These are phyloP conservation scores for Atrina japonica DNA, from an alignment of 2,888 invertebrate species.

Conservation along the genomic window DNA sequence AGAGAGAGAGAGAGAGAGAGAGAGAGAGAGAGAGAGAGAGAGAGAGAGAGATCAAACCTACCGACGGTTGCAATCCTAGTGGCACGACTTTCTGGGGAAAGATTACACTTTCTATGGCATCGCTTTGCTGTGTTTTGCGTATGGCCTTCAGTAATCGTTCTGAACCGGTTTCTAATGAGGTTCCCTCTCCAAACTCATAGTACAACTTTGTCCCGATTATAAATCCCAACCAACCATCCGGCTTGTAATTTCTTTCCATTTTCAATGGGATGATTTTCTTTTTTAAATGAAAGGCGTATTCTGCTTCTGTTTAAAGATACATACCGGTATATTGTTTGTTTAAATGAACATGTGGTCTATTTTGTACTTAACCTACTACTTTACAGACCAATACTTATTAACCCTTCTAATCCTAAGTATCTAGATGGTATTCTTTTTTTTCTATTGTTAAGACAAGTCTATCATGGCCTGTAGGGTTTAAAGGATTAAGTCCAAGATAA, in stretches of 20 bases:
- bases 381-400: no score
- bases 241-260: conserved; percentile 46
- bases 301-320: conserved; percentile 49
- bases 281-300: conserved; percentile 50
- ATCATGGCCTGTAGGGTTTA: no score
- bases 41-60: no score
- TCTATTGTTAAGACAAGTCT: no score
- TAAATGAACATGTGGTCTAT: no score
- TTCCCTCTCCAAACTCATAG: conserved; percentile 51
- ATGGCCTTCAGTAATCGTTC: conserved; percentile 38
- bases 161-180: conserved; percentile 41
- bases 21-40: no score
- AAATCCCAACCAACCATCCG: conserved; percentile 57
- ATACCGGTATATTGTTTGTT: background rate
- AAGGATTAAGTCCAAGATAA: no score
- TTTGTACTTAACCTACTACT: no score
- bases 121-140: background rate
- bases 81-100: conserved; percentile 4
- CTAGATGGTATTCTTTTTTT: no score
- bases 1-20: no score
- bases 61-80: no score
- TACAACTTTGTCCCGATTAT: conserved; percentile 52
- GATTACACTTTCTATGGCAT: background rate
- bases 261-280: conserved; percentile 50
- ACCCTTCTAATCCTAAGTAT: no score